Evolutionary conservation across 2,113 vertebrate species (phyloP).

Genomic region (Cynocephalus volans): DNA sequence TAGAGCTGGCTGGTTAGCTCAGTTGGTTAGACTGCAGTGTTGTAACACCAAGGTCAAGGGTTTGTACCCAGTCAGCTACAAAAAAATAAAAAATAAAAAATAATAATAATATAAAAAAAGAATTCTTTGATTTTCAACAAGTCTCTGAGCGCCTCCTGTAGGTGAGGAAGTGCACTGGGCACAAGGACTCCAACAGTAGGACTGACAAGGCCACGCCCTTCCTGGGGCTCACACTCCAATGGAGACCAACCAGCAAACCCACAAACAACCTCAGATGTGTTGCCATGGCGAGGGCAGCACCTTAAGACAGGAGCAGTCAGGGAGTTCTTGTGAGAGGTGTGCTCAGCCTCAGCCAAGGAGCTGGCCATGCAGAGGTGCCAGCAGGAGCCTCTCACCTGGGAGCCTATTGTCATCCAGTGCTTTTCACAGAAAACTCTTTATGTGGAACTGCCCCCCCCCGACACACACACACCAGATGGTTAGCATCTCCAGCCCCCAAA

Average conservation of each 20-base stretch:
- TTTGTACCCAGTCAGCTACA: too few relatives aligned
- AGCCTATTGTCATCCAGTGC: too few relatives aligned
- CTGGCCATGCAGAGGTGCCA: not conserved
- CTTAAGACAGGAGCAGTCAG: fast-evolving
- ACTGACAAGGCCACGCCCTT: fast-evolving
- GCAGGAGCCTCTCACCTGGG: not conserved
- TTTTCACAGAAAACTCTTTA: not conserved
- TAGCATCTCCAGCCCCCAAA: not conserved
- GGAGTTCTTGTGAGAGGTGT: fast-evolving
- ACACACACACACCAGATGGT: not conserved
- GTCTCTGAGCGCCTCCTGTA: not conserved
- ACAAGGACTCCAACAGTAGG: not conserved
- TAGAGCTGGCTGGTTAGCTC: too few relatives aligned
- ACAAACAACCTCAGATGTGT: too few relatives aligned
- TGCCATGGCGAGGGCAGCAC: not conserved
- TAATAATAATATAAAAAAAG: not conserved
- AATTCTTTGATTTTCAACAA: not conserved
- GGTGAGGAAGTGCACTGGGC: not conserved
- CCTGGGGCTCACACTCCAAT: not conserved
- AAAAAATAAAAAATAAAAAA: too few relatives aligned
- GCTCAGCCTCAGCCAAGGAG: not conserved
- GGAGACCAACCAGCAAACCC: not conserved
- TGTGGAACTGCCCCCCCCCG: not conserved
- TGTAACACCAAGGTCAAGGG: too few relatives aligned
- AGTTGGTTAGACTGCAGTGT: too few relatives aligned